These are phyloP conservation scores for Cottus gobio DNA, from an alignment of 2,113 vertebrate genomes.

Conservation along the genomic window DNA sequence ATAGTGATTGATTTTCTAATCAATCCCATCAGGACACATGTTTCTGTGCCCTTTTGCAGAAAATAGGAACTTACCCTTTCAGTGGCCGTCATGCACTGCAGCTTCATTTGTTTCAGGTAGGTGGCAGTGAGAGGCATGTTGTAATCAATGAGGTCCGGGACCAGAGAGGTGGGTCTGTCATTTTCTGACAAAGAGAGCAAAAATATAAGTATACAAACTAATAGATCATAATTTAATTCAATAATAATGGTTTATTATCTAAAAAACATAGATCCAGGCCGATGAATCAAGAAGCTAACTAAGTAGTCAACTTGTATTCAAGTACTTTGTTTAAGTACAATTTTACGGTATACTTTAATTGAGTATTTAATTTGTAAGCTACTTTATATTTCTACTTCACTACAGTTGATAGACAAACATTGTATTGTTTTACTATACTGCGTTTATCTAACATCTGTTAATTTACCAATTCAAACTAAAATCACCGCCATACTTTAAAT, in stretches of 20 bases:
- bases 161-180: constrained; percentile 92
- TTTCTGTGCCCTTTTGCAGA: not conserved
- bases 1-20: constrained; percentile 2
- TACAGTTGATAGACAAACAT: not conserved
- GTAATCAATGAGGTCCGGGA: constrained; percentile 97
- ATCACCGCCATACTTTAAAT: not conserved
- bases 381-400: not conserved
- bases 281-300: not conserved
- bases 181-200: constrained; percentile 85
- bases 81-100: constrained; percentile 94
- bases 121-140: constrained; percentile 99
- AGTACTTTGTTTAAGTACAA: not conserved
- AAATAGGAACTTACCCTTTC: constrained; percentile 88
- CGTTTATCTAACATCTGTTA: not conserved
- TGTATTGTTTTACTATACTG: not conserved
- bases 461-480: not conserved
- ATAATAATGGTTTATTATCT: too few relatives aligned
- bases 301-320: not conserved
- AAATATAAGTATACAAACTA: not conserved
- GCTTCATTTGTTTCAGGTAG: constrained; percentile 98
- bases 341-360: not conserved
- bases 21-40: not conserved
- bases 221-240: too few relatives aligned
- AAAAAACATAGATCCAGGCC: not conserved
- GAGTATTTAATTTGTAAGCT: not conserved